Conservation (phyloP, 2,888 invertebrate species). For the Amiota minor region DNA sequence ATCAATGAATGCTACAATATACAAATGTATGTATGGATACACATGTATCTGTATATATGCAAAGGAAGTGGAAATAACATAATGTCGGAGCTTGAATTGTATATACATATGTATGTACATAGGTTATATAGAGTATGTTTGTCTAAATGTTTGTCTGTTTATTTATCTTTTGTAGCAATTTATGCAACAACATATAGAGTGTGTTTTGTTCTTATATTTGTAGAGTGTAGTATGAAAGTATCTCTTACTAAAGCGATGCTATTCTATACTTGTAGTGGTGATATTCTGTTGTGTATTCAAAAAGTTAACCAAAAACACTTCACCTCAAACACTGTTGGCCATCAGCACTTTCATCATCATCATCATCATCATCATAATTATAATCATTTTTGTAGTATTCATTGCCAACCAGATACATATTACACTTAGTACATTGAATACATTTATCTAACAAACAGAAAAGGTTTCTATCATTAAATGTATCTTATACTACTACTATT, state of each 20-base stretch:
- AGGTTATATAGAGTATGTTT: conserved; percentile 46
- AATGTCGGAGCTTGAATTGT: conserved; percentile 41
- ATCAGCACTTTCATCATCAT: conserved; percentile 47
- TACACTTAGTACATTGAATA: no score
- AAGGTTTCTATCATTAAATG: no score
- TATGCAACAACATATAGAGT: conserved; percentile 19
- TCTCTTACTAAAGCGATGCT: no score
- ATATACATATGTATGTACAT: conserved; percentile 15
- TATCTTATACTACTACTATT: no score
- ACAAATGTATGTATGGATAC: conserved; percentile 41
- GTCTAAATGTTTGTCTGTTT: conserved; percentile 60
- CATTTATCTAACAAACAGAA: no score
- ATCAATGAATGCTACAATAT: not conserved
- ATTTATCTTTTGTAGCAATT: conserved; percentile 23
- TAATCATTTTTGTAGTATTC: no score
- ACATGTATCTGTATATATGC: conserved; percentile 45
- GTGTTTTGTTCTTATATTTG: not conserved
- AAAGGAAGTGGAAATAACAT: conserved; percentile 67
- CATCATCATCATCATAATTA: conserved; percentile 43
- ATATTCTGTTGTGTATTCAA: not conserved
- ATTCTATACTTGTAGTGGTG: not conserved
- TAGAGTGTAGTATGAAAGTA: no score
- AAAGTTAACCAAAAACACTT: conserved; percentile 10
- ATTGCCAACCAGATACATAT: no score
- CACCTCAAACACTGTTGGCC: not conserved